Conservation (phyloP, 2,113 vertebrate genomes). For the Accipiter cooperii region DNA sequence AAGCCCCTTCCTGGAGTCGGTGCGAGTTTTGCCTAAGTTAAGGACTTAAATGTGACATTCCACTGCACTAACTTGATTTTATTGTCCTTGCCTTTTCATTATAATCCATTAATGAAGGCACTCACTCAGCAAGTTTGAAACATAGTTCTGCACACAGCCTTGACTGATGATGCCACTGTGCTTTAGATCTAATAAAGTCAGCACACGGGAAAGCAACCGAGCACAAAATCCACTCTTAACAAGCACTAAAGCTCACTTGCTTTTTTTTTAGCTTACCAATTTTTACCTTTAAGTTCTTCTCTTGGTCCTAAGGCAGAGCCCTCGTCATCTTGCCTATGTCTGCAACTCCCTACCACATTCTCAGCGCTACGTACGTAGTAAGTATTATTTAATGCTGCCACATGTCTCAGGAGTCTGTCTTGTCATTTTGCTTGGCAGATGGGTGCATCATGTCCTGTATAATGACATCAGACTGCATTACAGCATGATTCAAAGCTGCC, state of each 20-base stretch:
- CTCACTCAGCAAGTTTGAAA: background rate
- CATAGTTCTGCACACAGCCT: background rate
- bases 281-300: background rate
- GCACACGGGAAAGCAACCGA: accelerated
- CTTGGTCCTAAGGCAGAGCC: background rate
- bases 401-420: background rate
- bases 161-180: accelerated
- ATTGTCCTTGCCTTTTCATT: background rate
- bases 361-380: background rate
- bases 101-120: background rate
- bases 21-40: background rate
- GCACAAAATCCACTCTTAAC: accelerated
- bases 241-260: background rate
- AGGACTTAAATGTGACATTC: background rate
- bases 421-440: background rate
- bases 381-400: background rate
- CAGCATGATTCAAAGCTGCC: background rate
- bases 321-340: background rate
- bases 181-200: accelerated
- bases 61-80: background rate
- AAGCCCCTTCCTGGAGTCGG: accelerated
- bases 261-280: background rate
- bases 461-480: background rate
- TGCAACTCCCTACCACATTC: accelerated
- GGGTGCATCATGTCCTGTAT: background rate